Evolutionary conservation across 2,888 invertebrate species (phyloP).

Genomic region (Gerosis bhagava): DNA sequence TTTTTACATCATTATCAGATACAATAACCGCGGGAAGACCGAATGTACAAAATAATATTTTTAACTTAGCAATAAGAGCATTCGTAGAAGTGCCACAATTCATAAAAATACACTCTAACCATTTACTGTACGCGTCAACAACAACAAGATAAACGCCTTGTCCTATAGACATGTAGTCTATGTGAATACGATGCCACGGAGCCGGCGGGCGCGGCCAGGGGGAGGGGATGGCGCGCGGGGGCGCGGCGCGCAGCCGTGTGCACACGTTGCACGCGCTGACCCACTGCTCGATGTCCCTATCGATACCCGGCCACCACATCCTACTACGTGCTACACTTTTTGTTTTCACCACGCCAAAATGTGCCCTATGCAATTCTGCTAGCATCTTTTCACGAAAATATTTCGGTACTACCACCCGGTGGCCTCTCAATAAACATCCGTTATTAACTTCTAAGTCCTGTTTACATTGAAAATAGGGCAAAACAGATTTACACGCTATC

Average conservation of each 20-base stretch:
- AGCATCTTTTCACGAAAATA: constrained; percentile 20
- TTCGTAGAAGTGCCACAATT: constrained; percentile 20
- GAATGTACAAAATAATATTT: constrained; percentile 13
- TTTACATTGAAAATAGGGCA: constrained; percentile 32
- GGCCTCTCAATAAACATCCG: constrained; percentile 29
- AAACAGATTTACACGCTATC: constrained; percentile 22
- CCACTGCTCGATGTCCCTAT: constrained; percentile 29
- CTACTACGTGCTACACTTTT: constrained; percentile 27
- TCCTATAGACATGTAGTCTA: constrained; percentile 30
- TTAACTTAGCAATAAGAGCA: constrained; percentile 17
- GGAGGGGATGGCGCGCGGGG: constrained; percentile 18
- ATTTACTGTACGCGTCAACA: constrained; percentile 28
- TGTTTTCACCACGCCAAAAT: constrained; percentile 31
- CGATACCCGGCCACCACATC: constrained; percentile 32
- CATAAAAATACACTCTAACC: constrained; percentile 30
- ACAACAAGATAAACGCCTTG: constrained; percentile 27
- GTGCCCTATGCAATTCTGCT: constrained; percentile 24
- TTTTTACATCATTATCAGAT: constrained; percentile 26
- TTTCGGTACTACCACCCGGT: constrained; percentile 28
- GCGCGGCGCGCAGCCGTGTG: constrained; percentile 12
- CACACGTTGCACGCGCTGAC: constrained; percentile 24
- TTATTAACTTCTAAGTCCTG: constrained; percentile 28
- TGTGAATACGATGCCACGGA: constrained; percentile 25
- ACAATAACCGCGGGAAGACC: constrained; percentile 3
- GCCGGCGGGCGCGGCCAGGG: constrained; percentile 27